A percentile compares a stretch with the other conserved stretches of the same genome.
Evolutionary conservation across 2,888 invertebrate species (phyloP).

Genomic region (Acrocera orbiculus): DNA sequence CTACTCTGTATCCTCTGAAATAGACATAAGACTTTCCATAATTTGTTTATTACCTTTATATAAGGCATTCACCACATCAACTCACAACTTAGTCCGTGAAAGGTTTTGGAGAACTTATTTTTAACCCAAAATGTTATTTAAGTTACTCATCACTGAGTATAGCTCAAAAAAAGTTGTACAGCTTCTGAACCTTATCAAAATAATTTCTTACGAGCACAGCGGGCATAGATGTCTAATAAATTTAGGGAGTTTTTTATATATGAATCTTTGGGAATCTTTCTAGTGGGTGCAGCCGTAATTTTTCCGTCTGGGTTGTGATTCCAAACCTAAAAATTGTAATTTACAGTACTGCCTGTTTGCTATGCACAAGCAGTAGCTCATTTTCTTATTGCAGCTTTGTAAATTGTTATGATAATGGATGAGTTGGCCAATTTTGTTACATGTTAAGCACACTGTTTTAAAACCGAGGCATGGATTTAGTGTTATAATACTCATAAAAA

Average conservation of each 20-base stretch:
- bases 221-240: no score
- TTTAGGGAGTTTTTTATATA: constrained; percentile 3
- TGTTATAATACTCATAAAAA: no score
- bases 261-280: not conserved
- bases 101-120: constrained; percentile 6
- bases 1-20: not conserved
- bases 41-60: not conserved
- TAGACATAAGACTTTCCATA: not conserved
- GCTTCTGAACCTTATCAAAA: constrained; percentile 5
- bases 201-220: not conserved
- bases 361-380: no score
- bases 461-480: no score
- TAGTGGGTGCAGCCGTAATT: no score
- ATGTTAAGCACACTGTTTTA: no score
- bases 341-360: no score
- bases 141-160: not conserved
- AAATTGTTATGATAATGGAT: no score
- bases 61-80: constrained; percentile 4
- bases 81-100: constrained; percentile 5
- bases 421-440: no score
- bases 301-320: no score
- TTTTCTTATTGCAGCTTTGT: no score
- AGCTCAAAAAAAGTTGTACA: constrained; percentile 5
- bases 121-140: constrained; percentile 3
- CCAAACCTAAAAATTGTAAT: no score